Evolutionary conservation across 2,113 vertebrate genomes (phyloP).

Genomic region (Anhinga anhinga): DNA sequence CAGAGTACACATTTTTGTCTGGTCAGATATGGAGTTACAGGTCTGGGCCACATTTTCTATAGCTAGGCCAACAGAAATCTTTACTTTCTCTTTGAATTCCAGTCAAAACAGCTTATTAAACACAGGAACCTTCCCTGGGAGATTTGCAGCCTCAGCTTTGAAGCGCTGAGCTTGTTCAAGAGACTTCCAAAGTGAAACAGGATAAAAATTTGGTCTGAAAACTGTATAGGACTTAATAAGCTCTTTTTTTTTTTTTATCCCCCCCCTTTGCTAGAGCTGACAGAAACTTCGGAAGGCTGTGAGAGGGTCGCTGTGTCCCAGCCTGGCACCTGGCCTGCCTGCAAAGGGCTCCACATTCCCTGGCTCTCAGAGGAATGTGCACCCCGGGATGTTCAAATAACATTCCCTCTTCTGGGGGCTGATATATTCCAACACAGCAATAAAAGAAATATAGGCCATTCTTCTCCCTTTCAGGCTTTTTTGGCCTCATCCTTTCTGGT

Average conservation of each 20-base stretch:
- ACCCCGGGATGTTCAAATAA: background rate
- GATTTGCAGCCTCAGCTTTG: background rate
- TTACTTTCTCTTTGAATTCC: conserved; percentile 31
- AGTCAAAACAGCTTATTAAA: conserved; percentile 45
- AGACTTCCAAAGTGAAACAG: background rate
- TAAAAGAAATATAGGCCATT: background rate
- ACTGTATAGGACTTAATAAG: background rate
- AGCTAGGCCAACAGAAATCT: conserved; percentile 19
- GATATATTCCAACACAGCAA: background rate
- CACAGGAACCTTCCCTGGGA: background rate
- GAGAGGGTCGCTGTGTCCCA: background rate
- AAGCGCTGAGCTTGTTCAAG: background rate
- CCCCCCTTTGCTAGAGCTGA: background rate
- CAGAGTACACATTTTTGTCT: background rate
- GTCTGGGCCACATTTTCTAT: background rate
- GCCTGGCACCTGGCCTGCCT: background rate
- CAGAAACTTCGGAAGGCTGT: background rate
- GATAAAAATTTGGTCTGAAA: conserved; percentile 12
- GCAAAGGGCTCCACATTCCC: background rate
- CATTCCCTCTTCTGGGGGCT: background rate
- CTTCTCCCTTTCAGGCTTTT: background rate
- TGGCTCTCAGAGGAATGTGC: background rate
- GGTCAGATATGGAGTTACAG: background rate
- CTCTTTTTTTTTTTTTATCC: background rate
- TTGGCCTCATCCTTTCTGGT: background rate